Evolutionary conservation across 2,113 vertebrate species (phyloP), one percentile per base, ranked within the genome.

Genomic region (Neodontobutis hainanensis): DNA sequence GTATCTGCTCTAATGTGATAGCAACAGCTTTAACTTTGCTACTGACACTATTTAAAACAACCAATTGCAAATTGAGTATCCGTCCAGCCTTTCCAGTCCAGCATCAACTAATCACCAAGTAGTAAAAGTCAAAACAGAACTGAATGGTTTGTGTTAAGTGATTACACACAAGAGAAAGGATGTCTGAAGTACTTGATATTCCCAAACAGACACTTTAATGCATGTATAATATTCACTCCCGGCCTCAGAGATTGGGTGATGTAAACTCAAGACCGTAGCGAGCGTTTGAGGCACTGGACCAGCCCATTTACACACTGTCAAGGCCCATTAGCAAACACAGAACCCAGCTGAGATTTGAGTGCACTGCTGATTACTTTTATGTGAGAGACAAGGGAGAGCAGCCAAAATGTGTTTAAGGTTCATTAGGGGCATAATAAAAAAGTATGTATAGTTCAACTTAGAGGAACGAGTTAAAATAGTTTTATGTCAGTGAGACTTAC

Each of bases 211-310:
- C 46, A 35, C 14, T 51, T 11, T 42, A 36, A 57, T 19, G 9
- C 76, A 61, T 10, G 73, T 61, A 65, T 15, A 16, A 8, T 19
- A 50, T 19, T 50, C 46, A 52, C 45, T 68, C 15, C 38, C 42
- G 5, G 70, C 43, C 61, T 65, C 64, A 63, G 51, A 10, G 66
- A 63, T 27, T 67, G 61, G 40, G 58, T 61, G 42, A 46, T 36
- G 4, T 60, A 52, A 50, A 7, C 19, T 51, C 62, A 74, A 68
- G 68, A 55, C 64, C 80, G 67, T 68, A 63, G 71, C 34, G n/a
- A 76, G 49, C 68, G 77, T 61, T 65, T 72, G 77, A 78, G 70
- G 65, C 80, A 75, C 48, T n/a, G 82, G 84, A 61, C 42, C 66
- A 76, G 76, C 48, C 71, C 65, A 76, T 75, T 63, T 67, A 65